Evolutionary conservation across 2,888 invertebrate species (phyloP), one percentile per base, ranked within the genome.

Genomic region (Diogma glabrata): DNA sequence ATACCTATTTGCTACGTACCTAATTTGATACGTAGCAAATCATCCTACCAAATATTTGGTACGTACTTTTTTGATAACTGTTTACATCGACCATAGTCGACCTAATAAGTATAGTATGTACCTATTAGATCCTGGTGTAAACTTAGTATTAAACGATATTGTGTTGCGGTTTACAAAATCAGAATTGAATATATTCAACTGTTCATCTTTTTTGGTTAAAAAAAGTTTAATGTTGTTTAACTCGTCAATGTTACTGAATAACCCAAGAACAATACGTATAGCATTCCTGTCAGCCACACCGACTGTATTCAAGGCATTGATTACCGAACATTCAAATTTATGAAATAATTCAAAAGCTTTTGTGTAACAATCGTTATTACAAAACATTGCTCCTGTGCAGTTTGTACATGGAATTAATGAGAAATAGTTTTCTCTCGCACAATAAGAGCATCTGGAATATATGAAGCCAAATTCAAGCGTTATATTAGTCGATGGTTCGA

Each of bases 261-360:
- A 59, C 61, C 67, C 60, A 20, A 81, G 60, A 2, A 75, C 75
- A 3, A 81, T 76, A 60, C 83, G 75, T 53, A 87, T 61, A n/a
- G 84, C 80, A n/a, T 84, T 69, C n/a, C n/a, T n/a, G n/a, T n/a
- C n/a, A n/a, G n/a, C n/a, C 22, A 83, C 66, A 58, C 83, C 82
- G 8, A 86, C 71, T 66, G 84, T 82, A 48, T 77, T 78, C 22
- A 90, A 64, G 19, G 76, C 71, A 26, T 78, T 72, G 60, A 87
- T 73, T 47, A 88, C 70, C 1, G 73, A 64, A 63, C 92, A 93
- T 72, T 93, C 92, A 55, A 80, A 73, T 55, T 74, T 72, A 66
- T 95, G 94, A 65, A 84, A 87, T 17, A 74, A 72, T 33, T 73
- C 65, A 72, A 76, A 79, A 2, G 88, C 84, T 1, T 67, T 66